Base-by-base conservation (phyloP, 1,140 invertebrate genomes). In the Luehdorfia chinensis region DNA sequence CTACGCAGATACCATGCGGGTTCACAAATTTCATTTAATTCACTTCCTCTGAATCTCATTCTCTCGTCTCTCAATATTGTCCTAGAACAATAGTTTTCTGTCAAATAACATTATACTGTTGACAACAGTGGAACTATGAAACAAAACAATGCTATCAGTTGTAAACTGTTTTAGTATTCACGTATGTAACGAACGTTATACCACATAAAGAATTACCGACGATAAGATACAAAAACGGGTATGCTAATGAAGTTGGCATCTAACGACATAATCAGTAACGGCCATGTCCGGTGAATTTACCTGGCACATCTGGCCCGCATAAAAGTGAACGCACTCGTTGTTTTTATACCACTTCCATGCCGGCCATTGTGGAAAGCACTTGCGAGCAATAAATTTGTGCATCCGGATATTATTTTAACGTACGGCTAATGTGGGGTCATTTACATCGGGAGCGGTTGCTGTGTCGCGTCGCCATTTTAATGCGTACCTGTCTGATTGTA, bases 291-390 rank as follows among this genome's bases (percentile, higher is more conserved):
- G 51, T 53, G 48, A 50, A 55, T 51, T 49, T 59, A 53, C 41
- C 46, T 31, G 34, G 47, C 50, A 59, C 74, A 77, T 75, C 71
- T 77, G 71, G 61, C 68, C 66, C 66, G 64, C 59, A 70, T 74
- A 55, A 54, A 66, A 56, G 55, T 51, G 43, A 59, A 66, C 50
- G 46, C 55, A 54, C 51, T 54, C 44, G 19, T 47, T 50, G 37
- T 47, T 61, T 53, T 51, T 52, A 34, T 32, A 13, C 18, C 19
- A 12, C 43, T 34, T 50, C 39, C 18, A 47, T 33, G 15, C 34
- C 23, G n/a, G 31, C 32, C 49, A 49, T 37, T 31, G 34, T 54
- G 36, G 56, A 55, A 44, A 51, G 21, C 47, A 55, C 50, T 55
- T 52, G 52, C 55, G 32, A 50, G 41, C 39, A 53, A 64, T 66